A percentile compares a stretch with the other conserved stretches of the same genome.
These are phyloP conservation scores for Spizaetus ornatus DNA, from an alignment of 2,113 vertebrate genomes.

Conservation along the genomic window DNA sequence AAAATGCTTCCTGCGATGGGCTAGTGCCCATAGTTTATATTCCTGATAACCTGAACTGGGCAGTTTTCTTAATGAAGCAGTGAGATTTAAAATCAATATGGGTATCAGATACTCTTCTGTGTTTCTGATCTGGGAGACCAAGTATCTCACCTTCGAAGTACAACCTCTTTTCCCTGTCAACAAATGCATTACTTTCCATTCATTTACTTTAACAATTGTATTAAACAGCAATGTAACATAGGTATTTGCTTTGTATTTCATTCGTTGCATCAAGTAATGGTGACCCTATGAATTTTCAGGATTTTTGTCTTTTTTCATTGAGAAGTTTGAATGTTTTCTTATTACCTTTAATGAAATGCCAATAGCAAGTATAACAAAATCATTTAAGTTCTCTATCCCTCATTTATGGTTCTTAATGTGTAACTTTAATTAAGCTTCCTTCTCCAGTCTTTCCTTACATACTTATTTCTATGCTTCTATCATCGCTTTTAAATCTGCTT, in stretches of 20 bases:
- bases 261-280: neutral
- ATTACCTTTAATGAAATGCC: neutral
- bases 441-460: neutral
- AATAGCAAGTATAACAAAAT: neutral
- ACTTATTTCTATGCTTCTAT: neutral
- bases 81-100: neutral
- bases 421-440: neutral
- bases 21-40: neutral
- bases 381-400: neutral
- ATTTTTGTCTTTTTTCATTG: neutral
- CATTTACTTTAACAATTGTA: neutral
- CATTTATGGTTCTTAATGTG: neutral
- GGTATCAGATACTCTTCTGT: neutral
- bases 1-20: neutral
- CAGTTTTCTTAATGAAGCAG: neutral
- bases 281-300: neutral
- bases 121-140: neutral
- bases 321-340: neutral
- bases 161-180: neutral
- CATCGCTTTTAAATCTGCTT: neutral
- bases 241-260: neutral
- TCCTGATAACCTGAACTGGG: neutral
- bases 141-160: neutral
- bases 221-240: neutral
- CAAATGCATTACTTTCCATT: neutral